Base-by-base conservation (phyloP, 2,797 vertebrate genomes). In the Ctenopoma kingsleyae region DNA sequence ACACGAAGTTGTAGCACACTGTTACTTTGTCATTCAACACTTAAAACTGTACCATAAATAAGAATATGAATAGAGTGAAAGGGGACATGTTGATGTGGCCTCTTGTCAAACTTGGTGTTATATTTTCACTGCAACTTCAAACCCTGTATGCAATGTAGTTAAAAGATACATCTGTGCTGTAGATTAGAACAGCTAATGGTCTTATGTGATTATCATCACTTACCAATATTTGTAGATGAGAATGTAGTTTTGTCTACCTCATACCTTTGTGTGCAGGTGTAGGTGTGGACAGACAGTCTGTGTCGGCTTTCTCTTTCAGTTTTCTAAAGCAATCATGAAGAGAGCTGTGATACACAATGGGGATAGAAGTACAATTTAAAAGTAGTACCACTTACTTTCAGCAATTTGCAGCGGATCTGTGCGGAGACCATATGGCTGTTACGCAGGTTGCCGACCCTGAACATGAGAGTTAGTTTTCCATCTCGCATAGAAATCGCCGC, bases 361-460 rank as follows among this genome's bases (percentile, higher is more conserved):
- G 41, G 62, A 41, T 2, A 47, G 16, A 55, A 15, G 4, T 7
- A n/a, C 52, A 64, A 61, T 15, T 22, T 1, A 36, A 62, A 73
- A 78, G 70, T 17, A 13, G 48, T 70, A 23, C 4, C 80, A 94
- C 96, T 96, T 94, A 99, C 97, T 95, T 99, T 99, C 71, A 99
- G 96, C 87, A 99, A 89, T 93, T 99, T 99, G 93, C 98, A 99
- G 92, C 98, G 98, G 92, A 99, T 99, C 92, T 99, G 98, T 9
- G 98, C 98, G 0, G 98, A 99, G 48, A 99, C 98, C 98, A 99
- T 99, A 92, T 99, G 98, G 95, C 98, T 99, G 92, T 98, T 99
- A 74, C 98, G 96, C 84, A 99, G 97, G 94, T 99, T 99, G 73
- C 98, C 98, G 71, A 99, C 97, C 82, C 98, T 90, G 94, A 99